Percentiles rank a stretch among this genome's conserved stretches.
Evolutionary conservation across 2,888 invertebrate genomes (phyloP).

Genomic region (Volucella inflata): DNA sequence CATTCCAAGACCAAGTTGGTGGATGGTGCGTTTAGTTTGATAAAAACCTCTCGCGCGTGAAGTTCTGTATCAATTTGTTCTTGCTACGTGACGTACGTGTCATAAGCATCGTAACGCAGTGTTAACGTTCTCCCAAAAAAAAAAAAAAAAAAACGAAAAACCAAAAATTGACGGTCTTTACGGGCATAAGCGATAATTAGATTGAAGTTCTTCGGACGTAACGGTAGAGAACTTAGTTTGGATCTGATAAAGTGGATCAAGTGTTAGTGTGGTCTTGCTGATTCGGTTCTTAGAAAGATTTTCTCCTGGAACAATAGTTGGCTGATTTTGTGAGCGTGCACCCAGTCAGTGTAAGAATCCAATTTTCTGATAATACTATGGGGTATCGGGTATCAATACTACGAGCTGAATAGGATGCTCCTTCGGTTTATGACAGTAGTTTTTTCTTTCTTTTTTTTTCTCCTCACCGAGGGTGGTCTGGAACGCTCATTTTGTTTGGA

Average conservation of each 20-base stretch:
- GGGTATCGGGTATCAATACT: constrained; percentile 1
- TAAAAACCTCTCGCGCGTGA: constrained; percentile 62
- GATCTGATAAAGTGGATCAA: background rate
- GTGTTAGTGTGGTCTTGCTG: constrained; percentile 17
- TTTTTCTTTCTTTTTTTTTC: background rate
- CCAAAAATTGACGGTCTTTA: constrained; percentile 1
- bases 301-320: constrained; percentile 47
- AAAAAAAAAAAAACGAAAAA: too few species aligned
- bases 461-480: too few species aligned
- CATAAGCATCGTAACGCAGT: constrained; percentile 6
- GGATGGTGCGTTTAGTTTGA: constrained; percentile 63
- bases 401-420: background rate
- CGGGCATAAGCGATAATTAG: constrained; percentile 15
- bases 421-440: background rate
- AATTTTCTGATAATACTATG: constrained; percentile 57
- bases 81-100: constrained; percentile 1
- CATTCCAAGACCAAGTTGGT: background rate
- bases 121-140: background rate
- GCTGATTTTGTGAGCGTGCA: constrained; percentile 55
- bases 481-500: background rate
- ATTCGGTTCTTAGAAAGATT: constrained; percentile 32
- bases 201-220: constrained; percentile 10
- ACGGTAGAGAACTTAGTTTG: constrained; percentile 14
- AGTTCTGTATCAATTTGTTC: constrained; percentile 33
- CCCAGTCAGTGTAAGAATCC: constrained; percentile 59